Evolutionary conservation across 2,797 vertebrate species (phyloP), one percentile per base, ranked within the genome.

Genomic region (Ceryle rudis): DNA sequence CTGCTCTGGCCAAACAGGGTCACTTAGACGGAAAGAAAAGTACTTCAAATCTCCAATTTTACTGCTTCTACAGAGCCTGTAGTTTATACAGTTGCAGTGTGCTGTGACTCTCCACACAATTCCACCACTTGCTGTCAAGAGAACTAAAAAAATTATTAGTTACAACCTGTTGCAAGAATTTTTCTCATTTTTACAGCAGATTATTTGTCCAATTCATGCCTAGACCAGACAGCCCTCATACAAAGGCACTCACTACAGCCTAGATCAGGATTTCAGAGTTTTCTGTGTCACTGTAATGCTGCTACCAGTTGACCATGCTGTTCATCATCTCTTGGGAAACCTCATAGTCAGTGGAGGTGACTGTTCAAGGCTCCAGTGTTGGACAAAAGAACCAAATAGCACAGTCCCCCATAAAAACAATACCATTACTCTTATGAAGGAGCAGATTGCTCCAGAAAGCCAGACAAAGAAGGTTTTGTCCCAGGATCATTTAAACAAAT

Each of bases 321-420:
- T 28, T 44, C 31, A 78, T 10, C 42, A 28, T 28, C 81, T 65
- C 54, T 41, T 69, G 29, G 47, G 33, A 81, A 87, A 42, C 18
- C 52, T 31, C 5, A 39, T 64, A 25, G 3, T 33, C 31, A 22
- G 33, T 42, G 29, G n/a, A 89, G 18, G 62, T 23, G 11, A 33
- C 25, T 41, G 20, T 20, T 74, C 39, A 72, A 74, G 58, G 26
- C 14, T 41, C 39, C 51, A 29, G 29, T 18, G 21, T 1, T 42
- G 10, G 17, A 37, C n/a, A 87, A 82, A 3, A 69, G 44, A 93
- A 65, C 12, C 19, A 57, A 66, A 65, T 81, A 35, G 13, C 26
- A n/a, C 10, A 35, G 21, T 18, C 17, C 31, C 5, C 25, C 25
- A 11, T 26, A 61, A 23, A 18, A 72, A 62, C 0, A 0, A 20